Evolutionary conservation across 2,797 vertebrate species (phyloP), one percentile per base, ranked within the genome.

Genomic region (Acanthurus lineatus): DNA sequence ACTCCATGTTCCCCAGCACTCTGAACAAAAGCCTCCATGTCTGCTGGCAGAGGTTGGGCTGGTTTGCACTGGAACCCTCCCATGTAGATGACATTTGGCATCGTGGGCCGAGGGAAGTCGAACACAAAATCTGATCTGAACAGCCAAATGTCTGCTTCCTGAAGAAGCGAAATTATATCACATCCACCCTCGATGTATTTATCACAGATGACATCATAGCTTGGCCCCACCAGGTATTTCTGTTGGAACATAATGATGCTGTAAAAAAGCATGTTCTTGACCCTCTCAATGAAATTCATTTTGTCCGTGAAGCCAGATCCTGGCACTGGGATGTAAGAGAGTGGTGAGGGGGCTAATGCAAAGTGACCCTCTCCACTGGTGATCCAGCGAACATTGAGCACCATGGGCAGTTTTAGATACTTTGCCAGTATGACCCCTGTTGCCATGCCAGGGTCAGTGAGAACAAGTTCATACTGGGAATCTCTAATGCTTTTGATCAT

Each of bases 61-160:
- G 91, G 90, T 79, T 90, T 93, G 86, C 94, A 95, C 77, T 96
- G 95, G 56, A 95, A 95, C 11, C 95, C 95, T 42, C 94, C 94
- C 0, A 96, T 93, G 86, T 95, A 96, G 44, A 95, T 68, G 0
- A 94, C 32, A 20, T 95, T 96, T 53, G 95, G 95, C 95, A 96
- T 94, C 1, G 93, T 95, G 12, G 95, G 95, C 11, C 95, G 90
- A 1, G 95, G 95, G 73, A 95, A 96, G 0, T 96, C 95, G 51
- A 96, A 95, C 5, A 95, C 93, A 86, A 94, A 96, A 78, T 96
- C 95, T 8, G 93, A 91, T 64, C 95, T 91, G 85, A 95, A 95
- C 9, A 96, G 79, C 93, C 94, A 95, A 78, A 96, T 94, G 82
- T 96, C 95, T 11, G 95, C 94, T 4, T 76, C 87, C 72, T 94